Evolutionary conservation across 2,113 vertebrate genomes (phyloP), one percentile per base, ranked within the genome.

Genomic region (Albula glossodonta): DNA sequence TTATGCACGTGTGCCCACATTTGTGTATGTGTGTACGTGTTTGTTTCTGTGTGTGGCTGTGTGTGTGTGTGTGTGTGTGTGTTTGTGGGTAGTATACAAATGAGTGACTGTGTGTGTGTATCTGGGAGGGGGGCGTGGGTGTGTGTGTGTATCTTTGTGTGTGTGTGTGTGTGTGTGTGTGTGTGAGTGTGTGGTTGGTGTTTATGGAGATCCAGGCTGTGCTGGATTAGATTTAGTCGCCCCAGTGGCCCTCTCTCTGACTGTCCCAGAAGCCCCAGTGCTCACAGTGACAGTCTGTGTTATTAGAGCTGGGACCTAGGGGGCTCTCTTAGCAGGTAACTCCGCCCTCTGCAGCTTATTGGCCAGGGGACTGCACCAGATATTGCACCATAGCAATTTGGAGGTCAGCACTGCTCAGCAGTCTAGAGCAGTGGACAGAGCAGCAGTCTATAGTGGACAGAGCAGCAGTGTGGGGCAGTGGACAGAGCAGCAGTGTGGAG

Each of bases 281-380:
- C 92, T 90, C 94, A 89, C 93, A 94, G 93, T 94, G 94, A 94
- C 92, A 90, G 90, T 91, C 92, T 93, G 84, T 91, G 92, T 95
- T 96, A 95, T 96, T 95, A 95, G 93, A 95, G 93, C 88, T 89
- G 94, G 95, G 93, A 95, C 92, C 93, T 94, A 87, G 90, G 90
- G 89, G 91, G 85, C 90, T 89, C 90, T 88, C 91, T 89, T 85
- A 87, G 82, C 85, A 87, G 83, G 84, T 90, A 90, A 91, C 83
- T 85, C 90, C 81, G 85, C 92, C 90, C 91, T 92, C 93, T 90
- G 84, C 80, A 89, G 84, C 87, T 87, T 87, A 90, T 90, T 92
- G 91, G 91, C 87, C 13, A 57, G 74, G 88, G 88, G 85, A 89
- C 87, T 87, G 87, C 83, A 86, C 74, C 87, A 87, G 87, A 86